A percentile compares a stretch with the other conserved stretches of the same genome.
Evolutionary conservation across 2,888 invertebrate genomes (phyloP).

Genomic region (Ellobium chinense): DNA sequence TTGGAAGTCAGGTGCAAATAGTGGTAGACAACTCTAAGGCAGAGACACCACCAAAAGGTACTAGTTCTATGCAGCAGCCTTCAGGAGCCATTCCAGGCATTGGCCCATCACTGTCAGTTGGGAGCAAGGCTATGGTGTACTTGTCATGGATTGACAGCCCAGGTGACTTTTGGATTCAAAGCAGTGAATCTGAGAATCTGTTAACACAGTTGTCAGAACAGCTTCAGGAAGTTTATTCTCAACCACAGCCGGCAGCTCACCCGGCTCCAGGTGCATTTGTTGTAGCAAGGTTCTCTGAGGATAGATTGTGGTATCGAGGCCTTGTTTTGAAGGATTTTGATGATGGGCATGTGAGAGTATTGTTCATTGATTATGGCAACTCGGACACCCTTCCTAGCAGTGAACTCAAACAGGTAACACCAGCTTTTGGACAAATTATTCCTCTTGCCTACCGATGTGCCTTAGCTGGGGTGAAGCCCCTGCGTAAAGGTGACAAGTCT

Average conservation of each 20-base stretch:
- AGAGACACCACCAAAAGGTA: background rate
- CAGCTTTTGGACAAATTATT: conserved; percentile 41
- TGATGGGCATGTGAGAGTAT: conserved; percentile 58
- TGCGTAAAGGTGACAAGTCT: conserved; percentile 17
- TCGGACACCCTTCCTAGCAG: conserved; percentile 53
- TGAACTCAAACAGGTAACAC: conserved; percentile 45
- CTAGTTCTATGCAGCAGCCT: background rate
- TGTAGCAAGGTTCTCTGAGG: conserved; percentile 52
- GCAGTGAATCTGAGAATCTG: conserved; percentile 45
- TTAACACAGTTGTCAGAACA: conserved; percentile 60
- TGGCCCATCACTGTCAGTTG: conserved; percentile 38
- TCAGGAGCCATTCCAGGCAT: conserved; percentile 16
- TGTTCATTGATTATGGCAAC: conserved; percentile 75
- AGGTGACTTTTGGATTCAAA: conserved; percentile 67
- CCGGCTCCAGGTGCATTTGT: conserved; percentile 42
- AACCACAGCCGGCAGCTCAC: conserved; percentile 34
- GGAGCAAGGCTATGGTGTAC: conserved; percentile 52
- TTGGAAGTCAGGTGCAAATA: conserved; percentile 23
- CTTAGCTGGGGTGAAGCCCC: conserved; percentile 35
- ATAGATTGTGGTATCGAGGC: conserved; percentile 69
- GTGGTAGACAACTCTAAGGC: background rate
- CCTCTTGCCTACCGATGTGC: conserved; percentile 46
- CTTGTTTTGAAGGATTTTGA: conserved; percentile 53
- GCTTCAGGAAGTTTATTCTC: conserved; percentile 55
- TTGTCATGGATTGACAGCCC: conserved; percentile 61